These are phyloP conservation scores for Tupaia chinensis DNA, from an alignment of 2,113 vertebrate species.

Conservation along the genomic window DNA sequence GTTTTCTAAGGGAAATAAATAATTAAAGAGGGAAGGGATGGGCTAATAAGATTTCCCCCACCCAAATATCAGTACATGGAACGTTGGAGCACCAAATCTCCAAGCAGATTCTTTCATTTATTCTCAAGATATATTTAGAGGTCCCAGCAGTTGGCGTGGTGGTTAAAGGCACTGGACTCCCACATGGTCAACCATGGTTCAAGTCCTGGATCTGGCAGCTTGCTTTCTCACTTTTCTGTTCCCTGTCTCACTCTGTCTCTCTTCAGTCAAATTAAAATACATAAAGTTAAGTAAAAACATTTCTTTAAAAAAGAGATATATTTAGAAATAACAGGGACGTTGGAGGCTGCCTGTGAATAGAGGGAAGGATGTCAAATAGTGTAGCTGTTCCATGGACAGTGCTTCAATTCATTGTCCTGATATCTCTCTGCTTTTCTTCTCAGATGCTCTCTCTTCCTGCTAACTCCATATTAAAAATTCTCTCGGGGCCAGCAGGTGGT, in stretches of 20 bases:
- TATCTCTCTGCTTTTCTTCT: background rate
- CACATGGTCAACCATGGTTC: no score
- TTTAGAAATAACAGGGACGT: background rate
- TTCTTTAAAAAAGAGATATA: background rate
- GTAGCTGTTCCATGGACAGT: background rate
- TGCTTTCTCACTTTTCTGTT: no score
- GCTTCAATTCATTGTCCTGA: background rate
- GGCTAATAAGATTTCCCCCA: background rate
- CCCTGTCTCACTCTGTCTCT: no score
- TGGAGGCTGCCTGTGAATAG: background rate
- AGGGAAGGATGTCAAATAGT: background rate
- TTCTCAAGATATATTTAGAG: conserved; percentile 28
- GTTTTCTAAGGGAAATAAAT: background rate
- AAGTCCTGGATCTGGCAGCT: no score
- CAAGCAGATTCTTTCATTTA: background rate
- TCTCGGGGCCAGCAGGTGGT: background rate
- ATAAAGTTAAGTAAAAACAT: no score
- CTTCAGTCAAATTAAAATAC: no score
- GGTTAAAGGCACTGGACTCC: no score
- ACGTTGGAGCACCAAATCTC: background rate
- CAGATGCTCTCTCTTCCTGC: background rate
- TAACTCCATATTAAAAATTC: conserved; percentile 14
- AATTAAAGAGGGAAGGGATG: background rate
- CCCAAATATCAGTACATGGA: background rate
- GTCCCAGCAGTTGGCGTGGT: no score